Evolutionary conservation across 2,888 invertebrate genomes (phyloP), one percentile per base, ranked within the genome.

Genomic region (Andrena bucephala): DNA sequence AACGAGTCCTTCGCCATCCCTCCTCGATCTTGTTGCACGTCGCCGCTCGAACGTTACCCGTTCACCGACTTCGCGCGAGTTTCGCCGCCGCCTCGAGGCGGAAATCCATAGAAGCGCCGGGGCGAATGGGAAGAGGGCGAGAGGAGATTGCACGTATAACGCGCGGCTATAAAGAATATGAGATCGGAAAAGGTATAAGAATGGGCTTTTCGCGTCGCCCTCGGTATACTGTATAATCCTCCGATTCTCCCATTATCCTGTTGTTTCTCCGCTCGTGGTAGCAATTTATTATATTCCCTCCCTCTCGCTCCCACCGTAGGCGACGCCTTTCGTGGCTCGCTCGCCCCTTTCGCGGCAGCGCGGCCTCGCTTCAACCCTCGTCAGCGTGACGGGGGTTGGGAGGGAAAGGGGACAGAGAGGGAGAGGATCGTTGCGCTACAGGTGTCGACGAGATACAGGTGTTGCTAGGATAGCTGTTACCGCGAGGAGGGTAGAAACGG

Each of bases 391-490:
- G 67, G 84, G 57, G 83, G 54, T 16, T 24, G 69, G 72, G 78
- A 78, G 70, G 71, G 74, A 59, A n/a, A 8, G 54, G 27, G 36
- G 57, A 54, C 36, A 8, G 36, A 42, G 33, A 36, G 16, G 54
- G 68, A 68, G 68, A 66, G 33, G 36, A 79, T 87, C 63, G 81
- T 81, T 71, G 74, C 87, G 92, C 93, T 92, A 93, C 93, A 93
- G 93, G 93, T 93, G 93, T 93, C 92, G 91, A 93, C 92, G 92
- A 89, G 90, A 91, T 92, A 92, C 92, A 91, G 92, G 92, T 93
- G 91, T 88, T 88, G 85, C 84, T 78, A 87, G 88, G 85, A 87
- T 85, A 77, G 83, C 73, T 83, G 85, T 87, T 89, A 82, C 82
- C 75, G 81, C 76, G 65, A 71, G 83, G 73, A 77, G 83, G 82